Percentiles rank a stretch among this genome's conserved stretches.
Conservation (phyloP, 2,797 vertebrate genomes). For the Adrianichthys oophorus region DNA sequence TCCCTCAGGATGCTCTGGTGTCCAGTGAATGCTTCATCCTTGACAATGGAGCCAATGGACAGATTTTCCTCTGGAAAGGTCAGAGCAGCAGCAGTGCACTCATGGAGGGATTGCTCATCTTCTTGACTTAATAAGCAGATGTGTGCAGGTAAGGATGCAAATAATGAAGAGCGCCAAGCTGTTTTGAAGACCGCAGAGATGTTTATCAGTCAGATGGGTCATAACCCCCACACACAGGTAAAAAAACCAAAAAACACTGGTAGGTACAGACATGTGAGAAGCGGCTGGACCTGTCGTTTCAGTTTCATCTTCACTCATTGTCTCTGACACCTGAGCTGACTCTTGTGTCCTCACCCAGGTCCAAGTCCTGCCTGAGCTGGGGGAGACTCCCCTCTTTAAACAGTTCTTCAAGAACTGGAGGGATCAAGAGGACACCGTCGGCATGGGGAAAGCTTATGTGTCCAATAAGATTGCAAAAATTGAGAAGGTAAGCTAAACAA, state of each 20-base stretch:
- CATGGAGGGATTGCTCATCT: too few relatives aligned
- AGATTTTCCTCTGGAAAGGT: conserved; percentile 78
- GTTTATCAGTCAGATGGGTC: conserved; percentile 64
- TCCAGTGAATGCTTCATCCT: conserved; percentile 73
- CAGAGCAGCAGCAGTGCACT: too few relatives aligned
- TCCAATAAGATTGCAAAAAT: conserved; percentile 64
- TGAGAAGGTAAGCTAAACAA: conserved; percentile 44
- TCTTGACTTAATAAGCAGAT: not conserved
- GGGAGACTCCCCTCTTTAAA: conserved; percentile 73
- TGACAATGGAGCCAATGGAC: conserved; percentile 62
- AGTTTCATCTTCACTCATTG: not conserved
- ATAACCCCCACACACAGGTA: conserved; percentile 47
- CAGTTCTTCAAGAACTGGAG: conserved; percentile 75
- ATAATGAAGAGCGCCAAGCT: conserved; percentile 52
- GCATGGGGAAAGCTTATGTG: conserved; percentile 58
- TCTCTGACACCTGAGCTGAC: not conserved
- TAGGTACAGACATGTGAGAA: too few relatives aligned
- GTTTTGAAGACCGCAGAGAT: conserved; percentile 52
- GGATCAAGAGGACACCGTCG: conserved; percentile 53
- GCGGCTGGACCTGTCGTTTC: not conserved
- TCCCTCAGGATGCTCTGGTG: conserved; percentile 59
- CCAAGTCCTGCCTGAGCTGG: conserved; percentile 66
- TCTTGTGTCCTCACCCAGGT: conserved; percentile 35
- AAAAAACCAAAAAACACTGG: too few relatives aligned
- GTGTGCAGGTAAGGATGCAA: conserved; percentile 61